These are phyloP conservation scores for Clinocottus analis DNA, from an alignment of 2,113 vertebrate genomes.

Conservation along the genomic window DNA sequence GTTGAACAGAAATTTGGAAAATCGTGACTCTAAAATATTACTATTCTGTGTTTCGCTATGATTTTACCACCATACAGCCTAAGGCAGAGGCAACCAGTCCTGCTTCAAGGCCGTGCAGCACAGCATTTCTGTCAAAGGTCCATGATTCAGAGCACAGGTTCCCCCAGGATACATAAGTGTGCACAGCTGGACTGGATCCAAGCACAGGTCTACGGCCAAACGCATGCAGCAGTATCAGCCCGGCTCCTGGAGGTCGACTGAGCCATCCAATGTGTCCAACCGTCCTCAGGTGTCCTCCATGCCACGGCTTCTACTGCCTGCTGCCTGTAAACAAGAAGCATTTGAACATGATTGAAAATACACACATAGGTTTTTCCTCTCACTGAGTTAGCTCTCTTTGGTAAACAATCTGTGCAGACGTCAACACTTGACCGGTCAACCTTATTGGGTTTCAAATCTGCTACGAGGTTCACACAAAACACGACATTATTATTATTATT, in stretches of 20 bases:
- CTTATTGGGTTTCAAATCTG: not conserved
- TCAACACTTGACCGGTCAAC: conserved; percentile 31
- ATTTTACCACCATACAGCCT: conserved; percentile 50
- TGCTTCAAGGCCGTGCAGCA: conserved; percentile 59
- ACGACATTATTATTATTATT: not conserved
- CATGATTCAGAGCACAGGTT: conserved; percentile 53
- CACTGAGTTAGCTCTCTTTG: not conserved
- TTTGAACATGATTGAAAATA: conserved; percentile 16
- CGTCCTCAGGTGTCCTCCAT: conserved; percentile 72
- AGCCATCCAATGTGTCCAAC: conserved; percentile 51
- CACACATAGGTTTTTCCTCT: not conserved
- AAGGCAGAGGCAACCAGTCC: conserved; percentile 51
- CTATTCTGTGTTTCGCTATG: conserved; percentile 14
- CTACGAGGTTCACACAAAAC: not conserved
- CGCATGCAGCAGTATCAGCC: conserved; percentile 41
- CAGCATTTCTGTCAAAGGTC: conserved; percentile 62
- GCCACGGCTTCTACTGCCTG: conserved; percentile 23
- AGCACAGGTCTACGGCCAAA: conserved; percentile 44
- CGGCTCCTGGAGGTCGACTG: conserved; percentile 48
- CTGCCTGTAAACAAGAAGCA: conserved; percentile 47
- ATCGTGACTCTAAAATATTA: conserved; percentile 2
- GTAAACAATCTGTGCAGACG: conserved; percentile 29
- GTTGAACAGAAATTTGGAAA: conserved; percentile 17
- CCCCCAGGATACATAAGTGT: conserved; percentile 45
- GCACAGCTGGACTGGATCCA: conserved; percentile 46